Conservation (phyloP, 2,888 invertebrate genomes). For the Conomelus anceps region DNA sequence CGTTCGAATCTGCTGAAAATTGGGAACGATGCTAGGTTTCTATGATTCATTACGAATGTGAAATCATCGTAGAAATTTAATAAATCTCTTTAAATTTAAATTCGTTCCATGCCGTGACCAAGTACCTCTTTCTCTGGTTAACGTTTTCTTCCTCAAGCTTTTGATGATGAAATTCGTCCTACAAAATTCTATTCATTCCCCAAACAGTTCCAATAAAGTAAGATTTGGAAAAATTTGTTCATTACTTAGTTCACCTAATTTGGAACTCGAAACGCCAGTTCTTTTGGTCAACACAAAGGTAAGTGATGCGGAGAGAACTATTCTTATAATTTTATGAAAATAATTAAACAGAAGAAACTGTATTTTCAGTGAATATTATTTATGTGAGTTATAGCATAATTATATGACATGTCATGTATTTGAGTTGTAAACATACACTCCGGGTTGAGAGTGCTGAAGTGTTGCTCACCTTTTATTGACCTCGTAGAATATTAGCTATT, state of each 20-base stretch:
- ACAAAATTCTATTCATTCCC: not conserved
- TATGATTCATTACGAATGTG: not conserved
- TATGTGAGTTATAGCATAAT: too few relatives aligned
- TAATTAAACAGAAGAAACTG: not conserved
- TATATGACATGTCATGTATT: too few relatives aligned
- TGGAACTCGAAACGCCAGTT: slow-evolving; percentile 63
- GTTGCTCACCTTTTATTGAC: too few relatives aligned
- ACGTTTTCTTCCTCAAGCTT: not conserved
- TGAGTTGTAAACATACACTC: too few relatives aligned
- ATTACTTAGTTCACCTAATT: slow-evolving; percentile 50
- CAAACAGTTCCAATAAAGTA: slow-evolving; percentile 42
- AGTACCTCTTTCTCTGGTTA: not conserved
- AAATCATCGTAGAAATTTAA: not conserved
- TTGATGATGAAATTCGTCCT: not conserved
- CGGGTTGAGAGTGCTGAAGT: too few relatives aligned
- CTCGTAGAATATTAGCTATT: too few relatives aligned
- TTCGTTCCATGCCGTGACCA: not conserved
- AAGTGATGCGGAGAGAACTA: slow-evolving; percentile 34
- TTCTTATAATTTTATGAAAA: too few relatives aligned
- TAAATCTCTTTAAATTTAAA: not conserved
- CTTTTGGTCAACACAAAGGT: slow-evolving; percentile 70
- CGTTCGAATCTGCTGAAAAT: too few relatives aligned
- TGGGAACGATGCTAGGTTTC: too few relatives aligned
- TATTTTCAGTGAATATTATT: not conserved
- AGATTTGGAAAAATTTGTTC: slow-evolving; percentile 60